These are phyloP conservation scores for Galerucella nymphaeae DNA, from an alignment of 2,888 invertebrate species.

Conservation along the genomic window DNA sequence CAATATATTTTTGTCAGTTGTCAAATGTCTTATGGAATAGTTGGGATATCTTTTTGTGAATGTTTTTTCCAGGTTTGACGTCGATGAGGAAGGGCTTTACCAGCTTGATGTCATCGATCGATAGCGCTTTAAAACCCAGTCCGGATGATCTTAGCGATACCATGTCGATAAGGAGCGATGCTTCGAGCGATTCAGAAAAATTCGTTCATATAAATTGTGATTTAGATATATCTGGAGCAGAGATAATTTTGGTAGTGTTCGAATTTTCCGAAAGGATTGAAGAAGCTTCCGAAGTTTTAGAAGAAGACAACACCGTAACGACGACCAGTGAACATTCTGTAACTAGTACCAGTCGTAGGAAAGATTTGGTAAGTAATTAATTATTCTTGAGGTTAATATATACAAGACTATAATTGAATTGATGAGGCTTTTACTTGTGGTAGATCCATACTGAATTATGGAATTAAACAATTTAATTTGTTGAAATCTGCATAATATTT, in stretches of 20 bases:
- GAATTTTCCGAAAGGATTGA: constrained; percentile 70
- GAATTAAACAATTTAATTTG: too few relatives aligned
- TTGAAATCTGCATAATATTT: too few relatives aligned
- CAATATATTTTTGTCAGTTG: background rate
- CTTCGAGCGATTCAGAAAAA: constrained; percentile 89
- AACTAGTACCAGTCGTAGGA: constrained; percentile 81
- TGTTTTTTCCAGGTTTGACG: constrained; percentile 69
- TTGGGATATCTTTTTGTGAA: background rate
- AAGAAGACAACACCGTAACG: constrained; percentile 77
- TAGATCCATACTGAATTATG: too few relatives aligned
- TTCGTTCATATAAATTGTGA: constrained; percentile 80
- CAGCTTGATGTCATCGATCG: constrained; percentile 85
- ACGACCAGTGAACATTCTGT: constrained; percentile 87
- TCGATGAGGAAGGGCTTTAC: constrained; percentile 87
- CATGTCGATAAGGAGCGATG: constrained; percentile 81
- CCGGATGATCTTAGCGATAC: constrained; percentile 82
- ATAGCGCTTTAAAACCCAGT: constrained; percentile 79
- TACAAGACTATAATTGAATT: too few relatives aligned
- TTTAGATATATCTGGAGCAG: constrained; percentile 74
- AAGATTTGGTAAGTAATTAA: constrained; percentile 75
- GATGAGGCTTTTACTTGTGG: too few relatives aligned
- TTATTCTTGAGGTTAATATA: too few relatives aligned
- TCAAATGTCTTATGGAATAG: too few relatives aligned
- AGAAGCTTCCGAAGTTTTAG: constrained; percentile 86
- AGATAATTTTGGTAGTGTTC: constrained; percentile 73